Percentiles rank a stretch among this genome's conserved stretches.
These are phyloP conservation scores for Sialis fuliginosa DNA, from an alignment of 2,888 invertebrate genomes.

Conservation along the genomic window DNA sequence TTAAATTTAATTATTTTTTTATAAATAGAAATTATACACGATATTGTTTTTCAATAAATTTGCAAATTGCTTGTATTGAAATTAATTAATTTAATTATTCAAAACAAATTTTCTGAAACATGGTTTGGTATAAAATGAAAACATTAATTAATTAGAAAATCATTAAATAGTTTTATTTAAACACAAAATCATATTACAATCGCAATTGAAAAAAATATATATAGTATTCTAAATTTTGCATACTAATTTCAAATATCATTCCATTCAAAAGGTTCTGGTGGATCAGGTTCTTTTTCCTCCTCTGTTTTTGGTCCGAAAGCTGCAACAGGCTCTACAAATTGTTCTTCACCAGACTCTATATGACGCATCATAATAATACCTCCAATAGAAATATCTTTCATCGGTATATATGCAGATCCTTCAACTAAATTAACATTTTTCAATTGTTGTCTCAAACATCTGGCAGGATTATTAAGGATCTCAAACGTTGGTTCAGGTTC, in stretches of 20 bases:
- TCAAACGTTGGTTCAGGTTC: conserved; percentile 89
- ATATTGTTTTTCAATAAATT: too few relatives aligned
- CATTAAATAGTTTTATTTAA: too few relatives aligned
- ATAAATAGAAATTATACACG: too few relatives aligned
- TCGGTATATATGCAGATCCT: conserved; percentile 59
- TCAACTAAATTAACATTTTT: conserved; percentile 65
- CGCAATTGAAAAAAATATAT: too few relatives aligned
- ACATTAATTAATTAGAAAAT: too few relatives aligned
- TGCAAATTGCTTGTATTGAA: too few relatives aligned
- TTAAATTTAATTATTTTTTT: too few relatives aligned
- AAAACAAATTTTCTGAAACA: too few relatives aligned
- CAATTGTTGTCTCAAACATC: conserved; percentile 82
- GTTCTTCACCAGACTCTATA: conserved; percentile 61
- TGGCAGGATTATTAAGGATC: conserved; percentile 84
- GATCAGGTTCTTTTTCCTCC: conserved; percentile 91
- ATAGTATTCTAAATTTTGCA: too few relatives aligned
- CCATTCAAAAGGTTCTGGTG: conserved; percentile 95
- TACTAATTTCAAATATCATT: conserved; percentile 48
- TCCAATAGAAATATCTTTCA: conserved; percentile 87
- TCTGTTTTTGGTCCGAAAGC: conserved; percentile 82
- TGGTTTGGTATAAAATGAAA: too few relatives aligned
- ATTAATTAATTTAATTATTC: too few relatives aligned
- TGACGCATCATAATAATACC: conserved; percentile 93
- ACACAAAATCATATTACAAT: too few relatives aligned
- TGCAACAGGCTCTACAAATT: conserved; percentile 78